Conservation (phyloP, 2,113 vertebrate genomes). For the Apeltes quadracus region DNA sequence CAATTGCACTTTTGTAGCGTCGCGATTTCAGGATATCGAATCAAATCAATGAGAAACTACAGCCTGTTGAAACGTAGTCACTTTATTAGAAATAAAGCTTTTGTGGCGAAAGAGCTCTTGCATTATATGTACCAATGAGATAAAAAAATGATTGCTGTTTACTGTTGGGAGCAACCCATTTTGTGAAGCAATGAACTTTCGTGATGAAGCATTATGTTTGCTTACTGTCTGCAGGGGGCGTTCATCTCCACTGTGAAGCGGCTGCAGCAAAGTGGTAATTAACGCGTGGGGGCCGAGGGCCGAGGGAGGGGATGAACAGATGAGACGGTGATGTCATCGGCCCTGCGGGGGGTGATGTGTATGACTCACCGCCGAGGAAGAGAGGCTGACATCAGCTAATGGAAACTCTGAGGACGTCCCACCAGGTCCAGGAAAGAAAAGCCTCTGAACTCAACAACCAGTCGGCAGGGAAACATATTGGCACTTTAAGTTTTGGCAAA, state of each 20-base stretch:
- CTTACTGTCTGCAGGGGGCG: constrained; percentile 65
- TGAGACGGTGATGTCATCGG: constrained; percentile 43
- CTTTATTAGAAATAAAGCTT: constrained; percentile 14
- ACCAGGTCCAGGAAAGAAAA: neutral
- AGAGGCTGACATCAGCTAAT: constrained; percentile 32
- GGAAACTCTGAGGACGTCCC: constrained; percentile 42
- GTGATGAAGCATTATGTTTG: constrained; percentile 55
- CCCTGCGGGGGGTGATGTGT: constrained; percentile 49
- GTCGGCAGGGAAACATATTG: no score
- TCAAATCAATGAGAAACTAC: constrained; percentile 18
- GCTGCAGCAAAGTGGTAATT: constrained; percentile 52
- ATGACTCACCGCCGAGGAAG: constrained; percentile 24
- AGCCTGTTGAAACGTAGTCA: neutral
- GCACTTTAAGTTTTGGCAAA: no score
- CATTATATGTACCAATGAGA: constrained; percentile 37
- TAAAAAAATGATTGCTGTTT: constrained; percentile 69
- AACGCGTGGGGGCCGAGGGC: constrained; percentile 40
- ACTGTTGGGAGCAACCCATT: constrained; percentile 44
- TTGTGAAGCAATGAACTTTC: constrained; percentile 49
- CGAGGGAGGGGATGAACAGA: constrained; percentile 30
- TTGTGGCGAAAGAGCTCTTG: neutral
- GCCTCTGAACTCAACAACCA: neutral
- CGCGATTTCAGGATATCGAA: constrained; percentile 6
- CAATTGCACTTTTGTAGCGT: neutral
- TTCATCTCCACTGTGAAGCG: constrained; percentile 48